These are phyloP conservation scores for Stegana nigrithorax DNA, from an alignment of 2,888 invertebrate species.

Conservation along the genomic window DNA sequence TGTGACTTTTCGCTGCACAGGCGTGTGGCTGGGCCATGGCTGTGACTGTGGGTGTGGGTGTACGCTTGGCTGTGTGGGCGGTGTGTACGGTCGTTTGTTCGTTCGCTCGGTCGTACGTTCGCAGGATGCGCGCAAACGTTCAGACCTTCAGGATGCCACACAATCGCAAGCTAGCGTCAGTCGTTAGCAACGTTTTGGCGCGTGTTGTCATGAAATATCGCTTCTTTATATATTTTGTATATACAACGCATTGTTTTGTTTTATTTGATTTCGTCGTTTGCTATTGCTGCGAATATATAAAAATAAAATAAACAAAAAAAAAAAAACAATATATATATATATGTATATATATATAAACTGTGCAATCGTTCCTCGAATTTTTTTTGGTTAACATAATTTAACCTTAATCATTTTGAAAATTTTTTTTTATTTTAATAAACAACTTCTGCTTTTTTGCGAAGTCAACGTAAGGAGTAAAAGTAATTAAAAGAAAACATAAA, in stretches of 20 bases:
- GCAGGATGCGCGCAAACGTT: neutral
- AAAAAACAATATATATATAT: too few species aligned
- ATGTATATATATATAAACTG: too few species aligned
- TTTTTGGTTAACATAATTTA: too few species aligned
- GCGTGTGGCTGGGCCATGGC: conserved; percentile 7
- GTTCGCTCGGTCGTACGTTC: neutral
- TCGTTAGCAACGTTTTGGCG: conserved; percentile 68
- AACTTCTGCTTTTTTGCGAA: too few species aligned
- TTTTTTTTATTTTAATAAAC: too few species aligned
- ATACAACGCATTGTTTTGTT: conserved; percentile 31
- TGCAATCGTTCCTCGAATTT: too few species aligned
- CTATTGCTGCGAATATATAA: too few species aligned
- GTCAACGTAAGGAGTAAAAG: too few species aligned
- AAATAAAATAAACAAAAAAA: too few species aligned
- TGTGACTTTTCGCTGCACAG: neutral
- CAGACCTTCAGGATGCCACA: conserved; percentile 4
- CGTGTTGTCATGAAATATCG: conserved; percentile 67
- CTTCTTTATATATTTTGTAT: conserved; percentile 57
- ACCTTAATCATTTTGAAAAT: too few species aligned
- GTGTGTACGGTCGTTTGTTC: neutral
- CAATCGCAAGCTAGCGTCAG: conserved; percentile 46
- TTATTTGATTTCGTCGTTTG: conserved; percentile 41
- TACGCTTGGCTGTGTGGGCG: conserved; percentile 14
- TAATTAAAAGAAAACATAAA: too few species aligned
- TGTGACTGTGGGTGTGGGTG: conserved; percentile 33